Conservation (phyloP, 2,888 invertebrate genomes). For the Pandemis heparana region DNA sequence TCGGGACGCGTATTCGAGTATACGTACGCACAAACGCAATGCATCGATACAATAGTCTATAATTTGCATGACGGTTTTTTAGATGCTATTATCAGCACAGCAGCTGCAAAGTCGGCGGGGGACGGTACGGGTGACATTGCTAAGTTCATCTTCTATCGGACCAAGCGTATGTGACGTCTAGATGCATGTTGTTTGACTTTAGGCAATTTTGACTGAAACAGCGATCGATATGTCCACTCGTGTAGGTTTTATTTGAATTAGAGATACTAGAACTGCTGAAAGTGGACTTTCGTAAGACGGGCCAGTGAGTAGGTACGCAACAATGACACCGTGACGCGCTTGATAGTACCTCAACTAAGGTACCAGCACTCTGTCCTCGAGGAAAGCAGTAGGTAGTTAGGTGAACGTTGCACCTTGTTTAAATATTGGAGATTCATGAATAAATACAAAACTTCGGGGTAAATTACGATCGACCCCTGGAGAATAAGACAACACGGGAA, state of each 20-base stretch:
- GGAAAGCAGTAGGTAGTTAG: too few species aligned
- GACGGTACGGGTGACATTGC: constrained; percentile 32
- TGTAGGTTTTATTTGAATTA: too few species aligned
- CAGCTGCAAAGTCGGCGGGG: constrained; percentile 66
- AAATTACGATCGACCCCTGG: too few species aligned
- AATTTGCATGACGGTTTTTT: constrained; percentile 85
- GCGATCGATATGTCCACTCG: background rate
- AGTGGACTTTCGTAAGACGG: background rate
- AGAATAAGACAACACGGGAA: too few species aligned
- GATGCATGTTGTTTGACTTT: background rate
- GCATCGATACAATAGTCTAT: constrained; percentile 74
- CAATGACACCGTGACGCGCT: background rate
- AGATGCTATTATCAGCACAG: constrained; percentile 70
- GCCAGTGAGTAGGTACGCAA: background rate
- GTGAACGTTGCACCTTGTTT: too few species aligned
- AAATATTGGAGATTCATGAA: too few species aligned
- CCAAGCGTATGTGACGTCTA: background rate
- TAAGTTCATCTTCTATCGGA: background rate
- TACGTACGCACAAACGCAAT: constrained; percentile 64
- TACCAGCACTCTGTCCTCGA: too few species aligned
- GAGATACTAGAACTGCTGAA: background rate
- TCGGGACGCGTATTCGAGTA: constrained; percentile 71
- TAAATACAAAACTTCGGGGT: too few species aligned
- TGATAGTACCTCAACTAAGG: too few species aligned
- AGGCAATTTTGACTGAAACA: background rate